Percentiles rank a stretch among this genome's conserved stretches.
These are phyloP conservation scores for Nannospalax galili DNA, from an alignment of 2,113 vertebrate genomes.

Conservation along the genomic window DNA sequence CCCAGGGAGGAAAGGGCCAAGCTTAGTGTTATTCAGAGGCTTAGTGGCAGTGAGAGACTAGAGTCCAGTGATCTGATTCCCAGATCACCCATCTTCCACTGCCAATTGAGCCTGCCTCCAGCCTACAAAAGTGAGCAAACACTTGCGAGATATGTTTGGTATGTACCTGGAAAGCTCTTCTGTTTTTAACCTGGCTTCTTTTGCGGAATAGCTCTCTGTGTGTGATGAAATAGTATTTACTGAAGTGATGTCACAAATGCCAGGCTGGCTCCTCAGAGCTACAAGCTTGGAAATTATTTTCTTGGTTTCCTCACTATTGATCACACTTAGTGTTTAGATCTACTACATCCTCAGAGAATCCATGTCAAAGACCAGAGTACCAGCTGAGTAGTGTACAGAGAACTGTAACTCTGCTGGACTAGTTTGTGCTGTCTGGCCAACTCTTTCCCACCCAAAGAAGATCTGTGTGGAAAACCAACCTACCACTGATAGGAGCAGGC, in stretches of 20 bases:
- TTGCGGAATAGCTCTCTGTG: not conserved
- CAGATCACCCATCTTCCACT: not conserved
- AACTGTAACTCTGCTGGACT: not conserved
- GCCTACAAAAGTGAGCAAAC: slow-evolving; percentile 18
- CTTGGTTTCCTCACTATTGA: not conserved
- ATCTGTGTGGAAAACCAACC: not conserved
- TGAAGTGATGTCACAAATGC: not conserved
- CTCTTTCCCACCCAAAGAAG: not conserved
- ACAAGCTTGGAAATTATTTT: not conserved
- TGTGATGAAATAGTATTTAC: slow-evolving; percentile 39
- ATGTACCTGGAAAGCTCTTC: not conserved
- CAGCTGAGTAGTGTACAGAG: not conserved
- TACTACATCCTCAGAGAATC: not conserved
- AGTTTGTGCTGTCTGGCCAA: not conserved
- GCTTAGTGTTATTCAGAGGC: not conserved
- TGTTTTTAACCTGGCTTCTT: slow-evolving; percentile 24
- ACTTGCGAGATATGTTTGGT: slow-evolving; percentile 19
- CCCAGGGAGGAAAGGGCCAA: not conserved
- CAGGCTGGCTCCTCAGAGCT: not conserved
- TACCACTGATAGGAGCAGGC: not conserved
- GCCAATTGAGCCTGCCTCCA: not conserved
- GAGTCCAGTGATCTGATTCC: not conserved
- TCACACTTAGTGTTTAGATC: not conserved
- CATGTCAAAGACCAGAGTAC: not conserved
- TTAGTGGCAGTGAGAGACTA: not conserved